Base-by-base conservation (phyloP, 2,797 vertebrate species). In the Orestias chungarensis region DNA sequence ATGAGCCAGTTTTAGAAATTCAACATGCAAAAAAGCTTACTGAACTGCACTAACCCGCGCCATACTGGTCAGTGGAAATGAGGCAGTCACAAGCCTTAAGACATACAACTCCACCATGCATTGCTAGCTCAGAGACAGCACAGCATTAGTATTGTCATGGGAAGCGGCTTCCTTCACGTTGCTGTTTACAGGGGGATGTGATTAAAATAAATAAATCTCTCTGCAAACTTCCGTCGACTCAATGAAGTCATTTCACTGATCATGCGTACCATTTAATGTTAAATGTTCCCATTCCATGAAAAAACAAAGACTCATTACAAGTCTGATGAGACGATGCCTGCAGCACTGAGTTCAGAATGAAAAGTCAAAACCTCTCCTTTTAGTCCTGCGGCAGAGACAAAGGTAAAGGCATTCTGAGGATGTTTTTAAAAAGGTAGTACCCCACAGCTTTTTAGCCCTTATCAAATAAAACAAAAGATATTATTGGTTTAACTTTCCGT, bases 361-460 rank as follows among this genome's bases (percentile, higher is more conserved):
- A 76, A 78, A 71, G 73, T 66, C 42, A 77, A 82, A 81, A 74
- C 44, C 72, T 68, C 54, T 74, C 29, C 23, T 80, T 81, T 76
- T 49, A 77, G 77, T 70, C 67, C 50, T 69, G 17, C 76, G 38
- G 66, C 18, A 67, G 66, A 76, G 44, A 68, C n/a, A 71, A 69
- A 78, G 78, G 79, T 76, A 80, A 81, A 81, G 54, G 47, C 73
- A 73, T 73, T 79, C 46, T 64, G 59, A 79, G 66, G 70, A 75
- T 79, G 29, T 80, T 68, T 82, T 78, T 69, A 64, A 79, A 80
- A 57, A 74, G 70, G 66, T 70, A 73, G 38, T 54, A 47, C 49
- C 61, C 68, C 50, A 64, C 44, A 73, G 73, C 74, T 76, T 75
- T 74, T 83, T 67, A 81, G 52, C 43, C 59, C 25, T 38, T 43